Percentiles rank a stretch among this genome's conserved stretches.
Conservation (phyloP, 2,888 invertebrate genomes). For the Ectemnius lituratus region DNA sequence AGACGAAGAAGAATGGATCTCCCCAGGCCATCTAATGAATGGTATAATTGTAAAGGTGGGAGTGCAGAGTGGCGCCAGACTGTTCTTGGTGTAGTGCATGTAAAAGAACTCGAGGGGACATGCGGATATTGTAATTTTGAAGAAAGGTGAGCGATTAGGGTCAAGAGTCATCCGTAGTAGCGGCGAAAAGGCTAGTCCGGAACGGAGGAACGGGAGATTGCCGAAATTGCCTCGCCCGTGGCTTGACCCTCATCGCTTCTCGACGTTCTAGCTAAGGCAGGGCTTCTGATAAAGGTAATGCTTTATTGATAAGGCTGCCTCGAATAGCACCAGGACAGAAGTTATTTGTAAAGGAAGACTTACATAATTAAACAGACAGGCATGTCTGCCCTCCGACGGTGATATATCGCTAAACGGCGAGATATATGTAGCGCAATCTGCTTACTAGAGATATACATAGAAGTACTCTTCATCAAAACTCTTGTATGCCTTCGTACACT, state of each 20-base stretch:
- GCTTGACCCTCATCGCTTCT: constrained; percentile 30
- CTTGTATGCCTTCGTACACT: too few species aligned
- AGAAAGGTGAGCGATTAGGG: constrained; percentile 29
- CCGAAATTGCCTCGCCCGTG: constrained; percentile 27
- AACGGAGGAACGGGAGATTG: constrained; percentile 28
- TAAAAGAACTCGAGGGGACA: constrained; percentile 31
- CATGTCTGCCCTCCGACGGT: too few species aligned
- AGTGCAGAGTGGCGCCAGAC: not conserved
- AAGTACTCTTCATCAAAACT: too few species aligned
- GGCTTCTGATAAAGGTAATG: constrained; percentile 26
- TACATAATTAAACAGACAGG: too few species aligned
- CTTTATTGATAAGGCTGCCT: constrained; percentile 23
- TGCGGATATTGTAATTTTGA: constrained; percentile 36
- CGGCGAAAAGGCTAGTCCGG: constrained; percentile 23
- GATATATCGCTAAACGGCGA: too few species aligned
- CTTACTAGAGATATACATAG: too few species aligned
- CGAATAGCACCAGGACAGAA: too few species aligned
- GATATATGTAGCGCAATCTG: too few species aligned
- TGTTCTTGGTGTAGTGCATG: not conserved
- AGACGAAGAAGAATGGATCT: too few species aligned
- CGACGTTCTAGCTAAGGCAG: constrained; percentile 21
- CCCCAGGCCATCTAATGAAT: constrained; percentile 1
- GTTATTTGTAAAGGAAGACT: too few species aligned
- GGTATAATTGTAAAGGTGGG: constrained; percentile 1
- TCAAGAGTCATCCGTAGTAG: constrained; percentile 20